These are phyloP conservation scores for Zhengitettix transpicula DNA, from an alignment of 2,888 invertebrate genomes.

Conservation along the genomic window DNA sequence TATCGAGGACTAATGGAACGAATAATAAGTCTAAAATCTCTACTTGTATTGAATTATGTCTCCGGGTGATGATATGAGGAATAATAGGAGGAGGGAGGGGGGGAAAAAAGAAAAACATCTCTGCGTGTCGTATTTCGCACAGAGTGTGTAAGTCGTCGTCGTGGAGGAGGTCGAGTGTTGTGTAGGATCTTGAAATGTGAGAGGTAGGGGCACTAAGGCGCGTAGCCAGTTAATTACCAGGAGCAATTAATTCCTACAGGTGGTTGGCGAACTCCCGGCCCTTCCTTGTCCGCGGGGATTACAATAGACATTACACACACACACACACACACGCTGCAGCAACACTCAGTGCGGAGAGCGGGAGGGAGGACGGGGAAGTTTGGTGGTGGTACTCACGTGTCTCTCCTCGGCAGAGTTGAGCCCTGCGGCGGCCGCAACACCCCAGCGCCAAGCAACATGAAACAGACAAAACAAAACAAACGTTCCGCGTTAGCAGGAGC, in stretches of 20 bases:
- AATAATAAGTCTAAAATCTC: too few species aligned
- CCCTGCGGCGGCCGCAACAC: slow-evolving; percentile 26
- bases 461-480: not conserved
- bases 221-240: not conserved
- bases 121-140: too few species aligned
- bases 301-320: not conserved
- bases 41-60: too few species aligned
- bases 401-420: slow-evolving; percentile 45
- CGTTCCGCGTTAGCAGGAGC: not conserved
- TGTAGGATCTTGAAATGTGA: too few species aligned
- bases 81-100: too few species aligned
- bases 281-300: not conserved
- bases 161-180: too few species aligned
- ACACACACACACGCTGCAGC: not conserved
- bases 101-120: too few species aligned
- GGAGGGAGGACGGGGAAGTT: not conserved
- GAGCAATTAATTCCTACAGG: not conserved
- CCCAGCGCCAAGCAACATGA: not conserved
- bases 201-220: too few species aligned
- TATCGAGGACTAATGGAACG: too few species aligned
- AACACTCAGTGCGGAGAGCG: not conserved
- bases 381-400: slow-evolving; percentile 38
- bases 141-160: too few species aligned
- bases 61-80: too few species aligned
- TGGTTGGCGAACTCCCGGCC: not conserved